Base-by-base conservation (phyloP, 2,888 invertebrate genomes). In the Aethes cnicana region DNA sequence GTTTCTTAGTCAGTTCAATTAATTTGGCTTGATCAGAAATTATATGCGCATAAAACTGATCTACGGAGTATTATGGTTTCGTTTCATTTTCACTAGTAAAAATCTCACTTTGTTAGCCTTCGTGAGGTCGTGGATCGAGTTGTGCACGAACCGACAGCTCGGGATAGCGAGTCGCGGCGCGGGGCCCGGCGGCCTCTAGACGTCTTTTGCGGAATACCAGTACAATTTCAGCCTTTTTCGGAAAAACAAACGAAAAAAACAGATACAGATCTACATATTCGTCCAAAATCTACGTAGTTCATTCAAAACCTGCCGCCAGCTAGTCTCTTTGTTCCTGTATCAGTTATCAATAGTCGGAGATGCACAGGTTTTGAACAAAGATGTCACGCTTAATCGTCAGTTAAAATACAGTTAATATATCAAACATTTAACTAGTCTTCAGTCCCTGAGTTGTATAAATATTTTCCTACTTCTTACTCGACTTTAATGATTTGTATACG, bases 361-460 rank as follows among this genome's bases (percentile, higher is more conserved):
- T 79, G 72, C 75, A 82, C 88, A 87, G 86, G 88, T 84, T 88
- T 88, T 87, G 88, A 88, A 86, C 64, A 83, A 86, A 87, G 79
- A 68, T 77, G 75, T 82, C 78, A 79, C 80, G 78, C 84, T 84
- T 83, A 83, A 77, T 78, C 76, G 74, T 81, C 86, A 80, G 85
- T 80, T 84, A 86, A 82, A 86, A 84, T 88, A 89, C 84, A 87
- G 86, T 86, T 83, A 78, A 82, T 87, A 88, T 89, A 87, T 89
- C 84, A 88, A 88, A 89, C 88, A 84, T 87, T 88, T 89, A 89
- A 77, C 86, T 87, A 89, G 81, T 88, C 84, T 86, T 89, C 89
- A 89, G 89, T 89, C 89, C 88, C 86, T 84, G 87, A 75, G 79
- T 85, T 87, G 82, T 88, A 87, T 87, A 89, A 86, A 89, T 89